A percentile compares a stretch with the other conserved stretches of the same genome.
These are phyloP conservation scores for Silvanus unidentatus DNA, from an alignment of 2,888 invertebrate genomes.

Conservation along the genomic window DNA sequence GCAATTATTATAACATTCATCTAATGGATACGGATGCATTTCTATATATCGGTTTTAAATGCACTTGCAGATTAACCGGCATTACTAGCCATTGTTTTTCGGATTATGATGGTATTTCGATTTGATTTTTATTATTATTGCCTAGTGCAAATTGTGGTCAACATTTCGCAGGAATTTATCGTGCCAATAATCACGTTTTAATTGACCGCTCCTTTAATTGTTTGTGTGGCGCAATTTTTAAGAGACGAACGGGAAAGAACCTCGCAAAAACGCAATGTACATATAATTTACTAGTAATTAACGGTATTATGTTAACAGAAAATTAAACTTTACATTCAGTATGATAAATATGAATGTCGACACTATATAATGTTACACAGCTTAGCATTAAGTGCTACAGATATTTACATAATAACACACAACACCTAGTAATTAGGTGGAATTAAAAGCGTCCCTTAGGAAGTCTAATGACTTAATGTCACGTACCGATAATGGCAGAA, in stretches of 20 bases:
- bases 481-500: constrained; percentile 7
- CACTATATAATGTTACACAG: constrained; percentile 17
- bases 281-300: no score
- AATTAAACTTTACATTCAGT: no score
- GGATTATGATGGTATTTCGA: no score
- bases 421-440: constrained; percentile 21
- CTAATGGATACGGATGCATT: constrained; percentile 27
- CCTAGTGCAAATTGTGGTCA: no score
- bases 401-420: constrained; percentile 26
- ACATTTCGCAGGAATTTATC: no score
- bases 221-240: no score
- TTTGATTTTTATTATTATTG: no score
- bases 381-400: constrained; percentile 17
- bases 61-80: constrained; percentile 18
- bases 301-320: no score
- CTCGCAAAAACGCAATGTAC: no score
- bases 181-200: no score
- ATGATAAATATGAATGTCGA: constrained; percentile 13
- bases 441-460: constrained; percentile 18
- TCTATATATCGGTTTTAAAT: constrained; percentile 11
- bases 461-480: constrained; percentile 19
- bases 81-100: background rate
- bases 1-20: constrained; percentile 19
- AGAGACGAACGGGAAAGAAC: no score
- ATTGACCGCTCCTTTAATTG: no score